Conservation (phyloP, 2,797 vertebrate genomes). For the Paratrypauchen microcephalus region DNA sequence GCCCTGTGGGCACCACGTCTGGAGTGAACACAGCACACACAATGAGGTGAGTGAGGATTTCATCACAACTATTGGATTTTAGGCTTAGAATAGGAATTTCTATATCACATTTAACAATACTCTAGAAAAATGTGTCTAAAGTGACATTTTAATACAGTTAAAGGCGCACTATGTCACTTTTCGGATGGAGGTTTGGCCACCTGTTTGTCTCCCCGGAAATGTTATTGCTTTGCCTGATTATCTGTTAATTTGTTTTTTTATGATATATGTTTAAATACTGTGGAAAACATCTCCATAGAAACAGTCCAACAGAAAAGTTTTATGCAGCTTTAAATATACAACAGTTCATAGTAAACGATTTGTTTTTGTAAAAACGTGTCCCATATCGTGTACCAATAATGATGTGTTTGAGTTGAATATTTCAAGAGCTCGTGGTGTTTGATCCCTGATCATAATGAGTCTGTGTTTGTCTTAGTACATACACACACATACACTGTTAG, state of each 20-base stretch:
- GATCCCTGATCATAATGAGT: background rate
- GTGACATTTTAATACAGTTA: background rate
- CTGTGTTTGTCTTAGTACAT: too few relatives aligned
- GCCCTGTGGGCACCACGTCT: constrained; percentile 29
- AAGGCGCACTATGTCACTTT: background rate
- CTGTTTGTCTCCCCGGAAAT: background rate
- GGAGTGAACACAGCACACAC: constrained; percentile 27
- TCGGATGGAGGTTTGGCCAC: background rate
- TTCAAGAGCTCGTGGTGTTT: background rate
- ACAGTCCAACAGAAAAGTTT: background rate
- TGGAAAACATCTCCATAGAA: background rate
- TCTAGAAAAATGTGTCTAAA: background rate
- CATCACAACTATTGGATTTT: background rate
- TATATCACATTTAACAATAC: background rate
- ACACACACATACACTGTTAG: too few relatives aligned
- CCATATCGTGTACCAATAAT: background rate
- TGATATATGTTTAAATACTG: background rate
- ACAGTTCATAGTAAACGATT: background rate
- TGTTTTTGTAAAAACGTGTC: background rate
- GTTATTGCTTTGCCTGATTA: background rate
- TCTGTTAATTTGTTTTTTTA: too few relatives aligned
- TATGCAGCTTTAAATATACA: background rate
- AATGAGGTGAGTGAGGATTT: constrained; percentile 49
- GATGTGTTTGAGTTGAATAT: background rate
- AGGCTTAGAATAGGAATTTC: background rate